Evolutionary conservation across 2,797 vertebrate species (phyloP).

Genomic region (Xiphorhynchus erythropygius): DNA sequence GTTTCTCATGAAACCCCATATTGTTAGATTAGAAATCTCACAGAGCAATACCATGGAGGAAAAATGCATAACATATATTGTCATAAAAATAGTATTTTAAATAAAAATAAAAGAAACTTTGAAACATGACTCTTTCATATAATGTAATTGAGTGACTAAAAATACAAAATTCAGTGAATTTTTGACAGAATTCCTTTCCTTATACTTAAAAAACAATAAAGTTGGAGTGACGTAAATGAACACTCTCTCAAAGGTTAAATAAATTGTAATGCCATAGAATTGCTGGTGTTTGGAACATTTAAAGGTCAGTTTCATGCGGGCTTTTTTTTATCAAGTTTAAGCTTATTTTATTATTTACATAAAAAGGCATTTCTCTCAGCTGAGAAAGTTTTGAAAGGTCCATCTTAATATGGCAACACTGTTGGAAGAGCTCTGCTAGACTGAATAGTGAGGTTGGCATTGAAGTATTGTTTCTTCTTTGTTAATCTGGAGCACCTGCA

Average conservation of each 20-base stretch:
- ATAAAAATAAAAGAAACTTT: neutral
- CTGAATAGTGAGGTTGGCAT: neutral
- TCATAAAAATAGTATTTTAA: neutral
- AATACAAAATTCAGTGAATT: neutral
- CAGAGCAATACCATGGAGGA: neutral
- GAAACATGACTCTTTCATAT: neutral
- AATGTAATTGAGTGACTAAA: neutral
- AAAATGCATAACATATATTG: neutral
- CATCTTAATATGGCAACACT: neutral
- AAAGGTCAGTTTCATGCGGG: constrained; percentile 67
- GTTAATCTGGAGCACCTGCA: neutral
- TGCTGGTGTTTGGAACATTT: constrained; percentile 63
- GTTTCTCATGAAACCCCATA: neutral
- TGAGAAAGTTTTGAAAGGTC: neutral
- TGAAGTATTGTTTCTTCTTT: rapidly evolving
- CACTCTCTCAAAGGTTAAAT: constrained; percentile 76
- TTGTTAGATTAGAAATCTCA: neutral
- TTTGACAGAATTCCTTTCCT: constrained; percentile 25
- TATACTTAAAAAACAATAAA: constrained; percentile 45
- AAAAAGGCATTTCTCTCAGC: neutral
- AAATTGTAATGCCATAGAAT: constrained; percentile 72
- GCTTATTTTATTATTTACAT: constrained; percentile 43
- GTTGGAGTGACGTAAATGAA: constrained; percentile 66
- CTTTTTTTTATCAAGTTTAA: constrained; percentile 6
- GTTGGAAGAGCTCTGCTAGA: neutral